phyloP scores from a whole-genome alignment of 2,888 invertebrate genomes.

The Xiphydria camelus region DNA sequence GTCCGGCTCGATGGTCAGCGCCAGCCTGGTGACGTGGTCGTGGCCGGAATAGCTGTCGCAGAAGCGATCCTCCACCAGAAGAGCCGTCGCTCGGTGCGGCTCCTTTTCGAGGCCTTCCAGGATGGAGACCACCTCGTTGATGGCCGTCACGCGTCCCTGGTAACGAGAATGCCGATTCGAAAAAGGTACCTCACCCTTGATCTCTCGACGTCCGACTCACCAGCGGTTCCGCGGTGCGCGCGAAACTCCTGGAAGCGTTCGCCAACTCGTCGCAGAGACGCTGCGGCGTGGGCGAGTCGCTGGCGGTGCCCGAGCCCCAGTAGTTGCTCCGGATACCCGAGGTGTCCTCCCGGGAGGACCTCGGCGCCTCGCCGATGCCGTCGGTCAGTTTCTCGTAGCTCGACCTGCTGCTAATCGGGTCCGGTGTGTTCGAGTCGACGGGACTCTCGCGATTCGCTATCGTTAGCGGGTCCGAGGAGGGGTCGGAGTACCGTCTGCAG shows the following conservation, averaged over 20 bases:
- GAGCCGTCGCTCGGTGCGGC: conserved; percentile 22
- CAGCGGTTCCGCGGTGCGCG: conserved; percentile 21
- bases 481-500: background rate
- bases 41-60: conserved; percentile 32
- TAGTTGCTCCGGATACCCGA: conserved; percentile 40
- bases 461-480: conserved; percentile 13
- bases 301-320: conserved; percentile 34
- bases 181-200: too few relatives aligned
- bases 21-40: conserved; percentile 42
- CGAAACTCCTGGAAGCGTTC: conserved; percentile 18
- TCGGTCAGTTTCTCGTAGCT: conserved; percentile 28
- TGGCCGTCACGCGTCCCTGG: conserved; percentile 6
- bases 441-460: conserved; percentile 19
- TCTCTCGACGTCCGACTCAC: too few relatives aligned
- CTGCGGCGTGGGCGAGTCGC: conserved; percentile 21
- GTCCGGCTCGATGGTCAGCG: conserved; percentile 43
- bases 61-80: conserved; percentile 38
- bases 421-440: conserved; percentile 17
- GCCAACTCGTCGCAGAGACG: conserved; percentile 23
- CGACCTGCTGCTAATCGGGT: conserved; percentile 27
- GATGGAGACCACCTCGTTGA: conserved; percentile 38
- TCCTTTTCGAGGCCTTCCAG: conserved; percentile 31
- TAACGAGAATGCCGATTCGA: background rate
- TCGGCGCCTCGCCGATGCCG: conserved; percentile 7
- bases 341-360: conserved; percentile 31